Evolutionary conservation across 2,888 invertebrate species (phyloP), one percentile per base, ranked within the genome.

Genomic region (Drosophila borborema): DNA sequence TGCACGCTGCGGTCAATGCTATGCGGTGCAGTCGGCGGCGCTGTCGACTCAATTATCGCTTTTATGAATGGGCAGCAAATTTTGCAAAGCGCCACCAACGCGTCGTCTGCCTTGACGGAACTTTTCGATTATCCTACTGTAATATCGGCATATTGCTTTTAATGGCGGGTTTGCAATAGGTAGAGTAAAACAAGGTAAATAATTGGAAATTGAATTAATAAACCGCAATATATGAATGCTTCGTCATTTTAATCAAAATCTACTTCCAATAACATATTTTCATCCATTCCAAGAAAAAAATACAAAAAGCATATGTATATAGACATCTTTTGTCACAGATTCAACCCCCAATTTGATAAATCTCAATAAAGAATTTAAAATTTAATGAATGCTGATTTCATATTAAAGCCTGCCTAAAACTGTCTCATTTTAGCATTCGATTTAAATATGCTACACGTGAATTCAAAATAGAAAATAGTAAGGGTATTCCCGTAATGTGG

Each of bases 31-130:
- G 64, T 54, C 55, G 38, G 31, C 55, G 60, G 20, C 66, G 45
- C 62, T 48, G 64, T 68, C 83, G 86, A 85, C 84, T 83, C 83
- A 88, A 88, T 88, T 86, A 88, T 86, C 77, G 77, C 76, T 80
- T 78, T 82, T 84, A 86, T 86, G 87, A 86, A 89, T 89, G 85
- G 84, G 64, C 56, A 66, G 63, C 69, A 86, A 83, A 86, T 84
- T 83, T 79, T 82, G 71, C 82, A 80, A 79, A 77, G 79, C 77
- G 71, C 70, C 69, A 64, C 28, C 63, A 55, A 51, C 63, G 61
- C 80, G 62, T 56, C 64, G 61, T 51, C 77, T 73, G 70, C 63
- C 64, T 67, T 58, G 45, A n/a, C 66, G 72, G 78, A 66, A 36
- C 49, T 66, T 80, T 68, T 71, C 38, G 18, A 53, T 16, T 62